Evolutionary conservation across 2,113 vertebrate genomes (phyloP).

Genomic region (Cyanoramphus novaezelandiae): DNA sequence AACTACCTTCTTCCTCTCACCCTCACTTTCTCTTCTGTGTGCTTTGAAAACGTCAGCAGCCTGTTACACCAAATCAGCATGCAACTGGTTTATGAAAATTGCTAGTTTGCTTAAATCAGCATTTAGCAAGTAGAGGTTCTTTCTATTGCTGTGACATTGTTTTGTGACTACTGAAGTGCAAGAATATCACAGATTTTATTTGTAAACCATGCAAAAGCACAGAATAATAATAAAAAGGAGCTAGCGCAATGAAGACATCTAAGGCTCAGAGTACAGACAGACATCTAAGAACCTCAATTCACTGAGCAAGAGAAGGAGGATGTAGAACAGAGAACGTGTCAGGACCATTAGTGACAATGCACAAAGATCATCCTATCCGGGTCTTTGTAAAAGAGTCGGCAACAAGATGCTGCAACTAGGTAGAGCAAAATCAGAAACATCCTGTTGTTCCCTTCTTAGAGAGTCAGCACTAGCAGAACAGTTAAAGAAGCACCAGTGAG

Average conservation of each 20-base stretch:
- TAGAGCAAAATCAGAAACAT: not conserved
- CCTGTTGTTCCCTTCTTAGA: not conserved
- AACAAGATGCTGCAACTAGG: not conserved
- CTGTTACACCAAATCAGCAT: not conserved
- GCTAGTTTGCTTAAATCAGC: not conserved
- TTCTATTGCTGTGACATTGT: not conserved
- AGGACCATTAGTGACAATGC: not conserved
- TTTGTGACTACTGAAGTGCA: not conserved
- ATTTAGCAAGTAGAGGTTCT: not conserved
- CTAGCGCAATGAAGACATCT: not conserved
- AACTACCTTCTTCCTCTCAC: not conserved
- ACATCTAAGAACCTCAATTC: not conserved
- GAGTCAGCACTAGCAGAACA: not conserved
- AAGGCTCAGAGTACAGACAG: not conserved
- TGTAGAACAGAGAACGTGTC: accelerated
- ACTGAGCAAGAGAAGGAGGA: not conserved
- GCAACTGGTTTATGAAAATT: not conserved
- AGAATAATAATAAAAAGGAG: not conserved
- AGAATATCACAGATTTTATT: not conserved
- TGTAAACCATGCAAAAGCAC: not conserved
- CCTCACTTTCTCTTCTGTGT: not conserved
- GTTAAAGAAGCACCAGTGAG: not conserved
- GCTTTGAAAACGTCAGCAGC: not conserved
- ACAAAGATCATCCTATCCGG: not conserved
- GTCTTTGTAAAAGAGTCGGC: not conserved